Conservation (phyloP, 2,888 invertebrate genomes). For the Caenorhabditis uteleia region DNA sequence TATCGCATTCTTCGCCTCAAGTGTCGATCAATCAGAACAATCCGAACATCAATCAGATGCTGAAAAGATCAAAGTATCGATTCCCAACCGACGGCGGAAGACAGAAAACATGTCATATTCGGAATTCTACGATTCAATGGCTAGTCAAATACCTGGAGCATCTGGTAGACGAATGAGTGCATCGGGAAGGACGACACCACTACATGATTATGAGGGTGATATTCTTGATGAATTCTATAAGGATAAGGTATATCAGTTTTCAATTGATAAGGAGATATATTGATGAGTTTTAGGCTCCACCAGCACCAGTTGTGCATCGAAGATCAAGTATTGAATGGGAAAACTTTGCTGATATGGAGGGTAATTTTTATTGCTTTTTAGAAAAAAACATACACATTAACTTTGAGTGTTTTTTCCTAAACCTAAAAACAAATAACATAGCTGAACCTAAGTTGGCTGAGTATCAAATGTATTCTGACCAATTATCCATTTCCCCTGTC, state of each 20-base stretch:
- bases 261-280: too few relatives aligned
- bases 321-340: constrained; percentile 67
- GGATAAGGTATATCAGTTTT: constrained; percentile 49
- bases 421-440: too few relatives aligned
- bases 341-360: constrained; percentile 61
- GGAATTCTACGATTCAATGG: constrained; percentile 63
- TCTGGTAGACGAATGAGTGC: constrained; percentile 14
- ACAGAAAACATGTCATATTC: constrained; percentile 49
- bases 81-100: constrained; percentile 31
- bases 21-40: constrained; percentile 9
- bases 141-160: constrained; percentile 39
- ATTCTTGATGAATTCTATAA: constrained; percentile 60
- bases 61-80: constrained; percentile 51
- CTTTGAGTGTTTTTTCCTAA: too few relatives aligned
- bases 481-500: too few relatives aligned
- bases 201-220: constrained; percentile 55
- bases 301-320: constrained; percentile 65
- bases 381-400: constrained; percentile 9
- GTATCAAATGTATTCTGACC: too few relatives aligned
- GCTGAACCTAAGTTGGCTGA: too few relatives aligned
- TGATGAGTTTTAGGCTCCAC: constrained; percentile 54
- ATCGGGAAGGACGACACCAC: constrained; percentile 41
- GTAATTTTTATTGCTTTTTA: constrained; percentile 9
- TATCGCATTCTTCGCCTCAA: constrained; percentile 35
- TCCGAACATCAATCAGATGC: constrained; percentile 4